Percentiles rank a stretch among this genome's conserved stretches.
phyloP scores from a whole-genome alignment of 2,888 invertebrate genomes.

The Drosophila quinaria region DNA sequence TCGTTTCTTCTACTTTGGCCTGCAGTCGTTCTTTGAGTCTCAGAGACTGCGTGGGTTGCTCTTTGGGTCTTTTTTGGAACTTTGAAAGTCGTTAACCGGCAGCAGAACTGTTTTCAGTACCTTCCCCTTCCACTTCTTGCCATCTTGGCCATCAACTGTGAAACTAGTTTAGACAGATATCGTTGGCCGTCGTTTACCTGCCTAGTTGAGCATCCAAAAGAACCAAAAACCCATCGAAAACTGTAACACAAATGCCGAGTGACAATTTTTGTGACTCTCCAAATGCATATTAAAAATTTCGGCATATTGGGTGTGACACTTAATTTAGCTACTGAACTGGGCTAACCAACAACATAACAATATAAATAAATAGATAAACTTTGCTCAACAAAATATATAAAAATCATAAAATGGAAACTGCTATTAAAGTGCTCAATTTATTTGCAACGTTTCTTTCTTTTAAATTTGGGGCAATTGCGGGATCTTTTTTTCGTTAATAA shows the following conservation, averaged over 20 bases:
- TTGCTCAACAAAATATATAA: slow-evolving; percentile 6
- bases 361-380: not conserved
- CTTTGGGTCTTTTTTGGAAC: slow-evolving; percentile 59
- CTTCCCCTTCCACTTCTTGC: not conserved
- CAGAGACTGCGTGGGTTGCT: slow-evolving; percentile 60
- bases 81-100: slow-evolving; percentile 77
- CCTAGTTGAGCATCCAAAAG: slow-evolving; percentile 57
- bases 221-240: slow-evolving; percentile 34
- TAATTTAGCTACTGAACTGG: slow-evolving; percentile 64
- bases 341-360: slow-evolving; percentile 9
- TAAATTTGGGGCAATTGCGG: slow-evolving; percentile 22
- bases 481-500: slow-evolving; percentile 15
- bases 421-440: slow-evolving; percentile 25
- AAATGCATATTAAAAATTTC: slow-evolving; percentile 66
- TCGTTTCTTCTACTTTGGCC: slow-evolving; percentile 46
- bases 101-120: slow-evolving; percentile 35
- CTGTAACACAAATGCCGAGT: slow-evolving; percentile 66
- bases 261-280: slow-evolving; percentile 63
- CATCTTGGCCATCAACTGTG: slow-evolving; percentile 59
- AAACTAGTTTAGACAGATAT: slow-evolving; percentile 75
- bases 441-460: slow-evolving; percentile 21
- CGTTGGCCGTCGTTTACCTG: slow-evolving; percentile 54
- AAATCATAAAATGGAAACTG: slow-evolving; percentile 2
- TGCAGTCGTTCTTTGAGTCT: slow-evolving; percentile 53
- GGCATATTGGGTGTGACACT: slow-evolving; percentile 61